Evolutionary conservation across 2,888 invertebrate genomes (phyloP), one percentile per base, ranked within the genome.

Genomic region (Belgica antarctica): DNA sequence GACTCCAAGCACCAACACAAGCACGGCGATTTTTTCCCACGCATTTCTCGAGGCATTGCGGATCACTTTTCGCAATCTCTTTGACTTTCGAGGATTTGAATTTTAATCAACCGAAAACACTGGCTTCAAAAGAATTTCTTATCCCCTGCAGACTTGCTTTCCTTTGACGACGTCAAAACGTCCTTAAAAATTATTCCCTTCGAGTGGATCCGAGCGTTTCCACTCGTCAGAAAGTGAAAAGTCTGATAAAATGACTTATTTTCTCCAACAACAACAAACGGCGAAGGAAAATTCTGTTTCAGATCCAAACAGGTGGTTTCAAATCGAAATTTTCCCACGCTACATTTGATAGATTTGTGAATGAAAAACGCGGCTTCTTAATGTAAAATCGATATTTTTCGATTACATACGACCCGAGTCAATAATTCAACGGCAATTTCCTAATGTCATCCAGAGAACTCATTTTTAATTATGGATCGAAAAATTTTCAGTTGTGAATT

Each of bases 391-490:
- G 34, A 68, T 68, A 68, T 52, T 25, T 2, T 4, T 57, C n/a
- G 57, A 68, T 31, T 68, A 68, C 31, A 27, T 7, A 47, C 28
- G 68, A 68, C n/a, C 10, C 8, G 52, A 22, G 15, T 68, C 28
- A 47, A 68, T 68, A 22, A 68, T 68, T 68, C 24, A n/a, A 68
- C 10, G 25, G 10, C n/a, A 19, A 27, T 19, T 52, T 47, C 31
- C 27, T 68, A 68, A 68, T 68, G 68, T 68, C 52, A 68, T 68
- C 19, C 19, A 19, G n/a, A 47, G 57, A 68, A 57, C 34, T 31
- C 24, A 28, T 68, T 27, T 68, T 68, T 68, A 68, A 68, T 68
- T 68, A 68, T n/a, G n/a, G n/a, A n/a, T n/a, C n/a, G n/a, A n/a
- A n/a, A n/a, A n/a, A n/a, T n/a, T n/a, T n/a, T n/a, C n/a, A n/a